These are phyloP conservation scores for Poeciliopsis retropinna DNA, from an alignment of 2,113 vertebrate species.

Conservation along the genomic window DNA sequence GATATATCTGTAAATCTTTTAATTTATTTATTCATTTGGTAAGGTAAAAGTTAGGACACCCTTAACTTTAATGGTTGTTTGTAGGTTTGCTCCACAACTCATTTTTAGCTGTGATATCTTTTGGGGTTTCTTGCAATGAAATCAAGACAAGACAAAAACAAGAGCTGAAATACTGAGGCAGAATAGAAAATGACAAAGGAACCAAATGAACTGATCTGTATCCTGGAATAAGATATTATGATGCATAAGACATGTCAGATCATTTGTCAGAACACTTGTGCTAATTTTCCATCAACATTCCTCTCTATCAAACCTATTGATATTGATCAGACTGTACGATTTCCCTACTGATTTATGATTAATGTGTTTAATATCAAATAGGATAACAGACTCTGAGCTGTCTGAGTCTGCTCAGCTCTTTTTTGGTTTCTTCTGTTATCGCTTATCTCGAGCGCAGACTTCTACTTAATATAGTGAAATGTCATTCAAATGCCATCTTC, in stretches of 20 bases:
- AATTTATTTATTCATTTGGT: too few relatives aligned
- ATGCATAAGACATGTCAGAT: neutral
- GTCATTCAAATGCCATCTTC: neutral
- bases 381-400: neutral
- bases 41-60: too few relatives aligned
- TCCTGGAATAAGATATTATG: neutral
- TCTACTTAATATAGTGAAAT: neutral
- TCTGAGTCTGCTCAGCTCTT: neutral
- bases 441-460: neutral
- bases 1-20: too few relatives aligned
- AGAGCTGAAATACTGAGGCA: too few relatives aligned
- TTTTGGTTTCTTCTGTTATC: slow-evolving; percentile 1
- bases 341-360: slow-evolving; percentile 3
- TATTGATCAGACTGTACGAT: neutral
- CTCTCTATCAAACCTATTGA: neutral
- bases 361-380: neutral
- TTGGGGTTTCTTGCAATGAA: too few relatives aligned
- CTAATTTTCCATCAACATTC: neutral
- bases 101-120: too few relatives aligned
- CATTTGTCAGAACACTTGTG: neutral
- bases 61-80: too few relatives aligned
- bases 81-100: too few relatives aligned
- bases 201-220: neutral
- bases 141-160: too few relatives aligned
- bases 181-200: too few relatives aligned